phyloP scores from a whole-genome alignment of 2,113 vertebrate genomes.

The Typhlomys cinereus region DNA sequence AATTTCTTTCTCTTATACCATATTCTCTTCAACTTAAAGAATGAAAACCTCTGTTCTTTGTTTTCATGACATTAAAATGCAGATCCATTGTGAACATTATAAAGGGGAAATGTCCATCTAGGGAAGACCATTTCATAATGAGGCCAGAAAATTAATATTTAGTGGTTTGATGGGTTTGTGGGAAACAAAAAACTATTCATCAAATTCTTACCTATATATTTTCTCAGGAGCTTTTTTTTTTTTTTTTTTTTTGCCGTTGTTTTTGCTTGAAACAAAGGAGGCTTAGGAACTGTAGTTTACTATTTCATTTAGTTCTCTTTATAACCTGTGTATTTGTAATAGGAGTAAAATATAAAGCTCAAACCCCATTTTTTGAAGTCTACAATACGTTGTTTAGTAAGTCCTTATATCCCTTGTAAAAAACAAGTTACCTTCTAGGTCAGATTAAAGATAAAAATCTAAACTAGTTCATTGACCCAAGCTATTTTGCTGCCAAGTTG shows the following conservation, averaged over 20 bases:
- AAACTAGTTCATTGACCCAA: background rate
- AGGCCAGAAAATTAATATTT: background rate
- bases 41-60: background rate
- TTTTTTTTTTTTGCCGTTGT: background rate
- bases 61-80: background rate
- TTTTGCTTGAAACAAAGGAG: background rate
- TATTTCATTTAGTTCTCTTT: constrained; percentile 60
- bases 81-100: background rate
- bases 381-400: constrained; percentile 51
- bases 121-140: background rate
- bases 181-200: background rate
- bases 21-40: background rate
- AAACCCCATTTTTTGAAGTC: constrained; percentile 41
- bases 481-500: background rate
- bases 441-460: background rate
- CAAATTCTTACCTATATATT: constrained; percentile 19
- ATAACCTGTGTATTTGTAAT: constrained; percentile 41
- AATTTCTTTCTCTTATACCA: background rate
- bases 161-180: background rate
- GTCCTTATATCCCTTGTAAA: constrained; percentile 22
- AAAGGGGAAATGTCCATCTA: background rate
- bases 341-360: constrained; percentile 55
- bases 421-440: constrained; percentile 44
- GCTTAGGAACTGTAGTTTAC: background rate
- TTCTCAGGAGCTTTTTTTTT: constrained; percentile 11